These are phyloP conservation scores for Copidosoma aretas DNA, from an alignment of 2,888 invertebrate species.

Conservation along the genomic window DNA sequence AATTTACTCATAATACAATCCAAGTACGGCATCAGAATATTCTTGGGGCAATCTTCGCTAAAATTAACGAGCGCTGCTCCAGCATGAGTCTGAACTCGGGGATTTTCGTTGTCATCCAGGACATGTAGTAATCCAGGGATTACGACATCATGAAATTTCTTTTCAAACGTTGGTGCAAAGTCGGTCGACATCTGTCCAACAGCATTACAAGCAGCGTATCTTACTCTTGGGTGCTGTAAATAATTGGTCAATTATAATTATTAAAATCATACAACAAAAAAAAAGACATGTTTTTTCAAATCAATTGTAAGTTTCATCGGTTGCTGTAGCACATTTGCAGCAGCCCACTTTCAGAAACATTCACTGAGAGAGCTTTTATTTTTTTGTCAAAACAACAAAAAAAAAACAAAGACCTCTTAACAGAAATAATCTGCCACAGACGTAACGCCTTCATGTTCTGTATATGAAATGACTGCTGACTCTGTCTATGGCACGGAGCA, in stretches of 20 bases:
- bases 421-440: constrained; percentile 53
- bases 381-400: constrained; percentile 52
- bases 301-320: constrained; percentile 35
- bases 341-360: constrained; percentile 40
- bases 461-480: constrained; percentile 51
- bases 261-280: constrained; percentile 16
- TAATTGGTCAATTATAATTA: constrained; percentile 24
- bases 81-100: constrained; percentile 84
- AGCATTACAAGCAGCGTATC: constrained; percentile 98
- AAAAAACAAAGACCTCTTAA: constrained; percentile 39
- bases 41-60: constrained; percentile 98
- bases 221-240: constrained; percentile 82
- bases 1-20: constrained; percentile 91
- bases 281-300: constrained; percentile 20
- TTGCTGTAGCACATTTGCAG: constrained; percentile 25
- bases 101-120: constrained; percentile 88
- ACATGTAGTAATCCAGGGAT: constrained; percentile 89
- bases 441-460: constrained; percentile 52
- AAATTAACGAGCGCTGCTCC: constrained; percentile 99
- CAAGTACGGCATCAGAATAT: constrained; percentile 88
- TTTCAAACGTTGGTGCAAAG: constrained; percentile 95
- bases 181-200: constrained; percentile 99
- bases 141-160: constrained; percentile 96
- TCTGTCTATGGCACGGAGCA: constrained; percentile 49
- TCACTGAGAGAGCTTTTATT: constrained; percentile 36